Evolutionary conservation across 2,888 invertebrate genomes (phyloP).

Genomic region (Mesorhabditis sp.): DNA sequence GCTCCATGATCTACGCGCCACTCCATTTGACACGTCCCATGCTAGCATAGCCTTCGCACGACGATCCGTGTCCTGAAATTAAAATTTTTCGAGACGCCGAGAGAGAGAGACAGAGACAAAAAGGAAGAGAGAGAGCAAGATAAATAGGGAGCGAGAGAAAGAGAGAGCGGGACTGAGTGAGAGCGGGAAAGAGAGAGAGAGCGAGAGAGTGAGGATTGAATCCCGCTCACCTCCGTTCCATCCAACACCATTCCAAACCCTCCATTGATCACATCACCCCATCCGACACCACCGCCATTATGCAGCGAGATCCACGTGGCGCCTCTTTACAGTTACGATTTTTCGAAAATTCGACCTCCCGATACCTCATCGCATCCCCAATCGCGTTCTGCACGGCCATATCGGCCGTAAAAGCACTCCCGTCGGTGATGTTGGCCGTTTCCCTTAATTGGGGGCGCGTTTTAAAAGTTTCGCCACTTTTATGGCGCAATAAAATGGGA

Average conservation of each 20-base stretch:
- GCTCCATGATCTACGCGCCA: constrained; percentile 65
- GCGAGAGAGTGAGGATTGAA: neutral
- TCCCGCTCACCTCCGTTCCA: constrained; percentile 55
- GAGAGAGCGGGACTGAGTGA: neutral
- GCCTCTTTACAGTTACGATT: constrained; percentile 59
- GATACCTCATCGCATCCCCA: constrained; percentile 23
- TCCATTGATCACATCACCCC: constrained; percentile 69
- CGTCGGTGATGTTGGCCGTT: constrained; percentile 68
- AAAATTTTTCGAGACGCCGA: neutral
- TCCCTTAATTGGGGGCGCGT: constrained; percentile 59
- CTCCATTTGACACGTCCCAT: constrained; percentile 69
- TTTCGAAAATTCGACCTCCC: neutral
- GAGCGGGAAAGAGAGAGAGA: neutral
- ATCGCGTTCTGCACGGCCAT: constrained; percentile 65
- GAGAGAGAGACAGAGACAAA: neutral
- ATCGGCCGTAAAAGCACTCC: constrained; percentile 67
- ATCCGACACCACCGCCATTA: constrained; percentile 59
- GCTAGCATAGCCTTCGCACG: constrained; percentile 63
- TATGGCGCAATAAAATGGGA: too few relatives aligned
- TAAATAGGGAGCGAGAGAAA: neutral
- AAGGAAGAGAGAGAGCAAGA: neutral
- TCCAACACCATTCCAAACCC: constrained; percentile 68
- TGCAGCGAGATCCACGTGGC: constrained; percentile 67
- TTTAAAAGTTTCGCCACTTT: constrained; percentile 63
- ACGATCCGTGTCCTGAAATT: constrained; percentile 60